Conservation (phyloP, 1,140 invertebrate genomes). For the Drosophila hydei region DNA sequence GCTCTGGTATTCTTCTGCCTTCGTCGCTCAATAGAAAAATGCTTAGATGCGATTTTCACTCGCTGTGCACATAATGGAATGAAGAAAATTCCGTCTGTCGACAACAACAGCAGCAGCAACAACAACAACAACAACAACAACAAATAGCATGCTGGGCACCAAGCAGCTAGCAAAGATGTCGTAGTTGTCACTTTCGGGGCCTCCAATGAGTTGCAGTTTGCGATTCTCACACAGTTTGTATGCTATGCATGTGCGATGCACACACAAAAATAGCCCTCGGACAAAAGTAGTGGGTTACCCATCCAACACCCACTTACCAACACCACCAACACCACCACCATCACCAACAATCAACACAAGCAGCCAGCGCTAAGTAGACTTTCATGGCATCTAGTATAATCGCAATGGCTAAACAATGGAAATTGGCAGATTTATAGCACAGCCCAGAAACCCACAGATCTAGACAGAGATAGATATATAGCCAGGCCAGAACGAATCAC, state of each 20-base stretch:
- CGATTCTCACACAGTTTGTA: slow-evolving; percentile 56
- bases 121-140: slow-evolving; percentile 29
- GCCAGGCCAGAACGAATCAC: slow-evolving; percentile 53
- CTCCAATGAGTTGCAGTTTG: slow-evolving; percentile 76
- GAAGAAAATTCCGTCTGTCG: slow-evolving; percentile 83
- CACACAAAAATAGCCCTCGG: slow-evolving; percentile 83
- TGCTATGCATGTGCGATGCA: slow-evolving; percentile 37
- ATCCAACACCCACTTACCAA: slow-evolving; percentile 21
- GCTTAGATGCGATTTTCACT: slow-evolving; percentile 75
- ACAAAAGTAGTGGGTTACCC: slow-evolving; percentile 69
- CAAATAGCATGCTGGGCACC: slow-evolving; percentile 72
- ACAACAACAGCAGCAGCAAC: slow-evolving; percentile 43
- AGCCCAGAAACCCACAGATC: slow-evolving; percentile 73
- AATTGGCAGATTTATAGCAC: slow-evolving; percentile 76
- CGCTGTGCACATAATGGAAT: slow-evolving; percentile 81
- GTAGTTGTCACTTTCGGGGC: slow-evolving; percentile 75
- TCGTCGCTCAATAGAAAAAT: slow-evolving; percentile 80
- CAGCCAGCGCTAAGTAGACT: slow-evolving; percentile 26
- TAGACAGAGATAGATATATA: slow-evolving; percentile 22
- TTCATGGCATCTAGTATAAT: slow-evolving; percentile 37
- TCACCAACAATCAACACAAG: not conserved
- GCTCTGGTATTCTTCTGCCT: slow-evolving; percentile 50
- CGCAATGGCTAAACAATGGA: slow-evolving; percentile 70
- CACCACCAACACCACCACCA: not conserved
- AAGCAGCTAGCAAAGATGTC: slow-evolving; percentile 61